phyloP scores from a whole-genome alignment of 2,113 vertebrate species.

The Chroicocephalus ridibundus region DNA sequence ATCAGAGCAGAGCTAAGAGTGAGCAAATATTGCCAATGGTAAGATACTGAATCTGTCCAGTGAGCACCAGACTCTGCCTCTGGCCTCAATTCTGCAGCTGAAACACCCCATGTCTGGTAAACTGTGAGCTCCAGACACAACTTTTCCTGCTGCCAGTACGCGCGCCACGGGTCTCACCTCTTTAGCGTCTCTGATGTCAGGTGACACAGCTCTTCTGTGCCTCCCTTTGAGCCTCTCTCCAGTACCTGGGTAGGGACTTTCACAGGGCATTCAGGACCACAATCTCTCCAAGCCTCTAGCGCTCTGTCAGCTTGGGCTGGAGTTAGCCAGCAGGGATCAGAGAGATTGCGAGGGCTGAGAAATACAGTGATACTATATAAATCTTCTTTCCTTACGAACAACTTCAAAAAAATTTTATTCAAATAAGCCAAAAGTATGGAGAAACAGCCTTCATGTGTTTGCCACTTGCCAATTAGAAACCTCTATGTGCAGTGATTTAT shows the following conservation, averaged over 20 bases:
- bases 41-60: background rate
- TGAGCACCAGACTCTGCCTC: background rate
- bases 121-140: background rate
- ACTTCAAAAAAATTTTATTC: background rate
- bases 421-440: slow-evolving; percentile 8
- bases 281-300: background rate
- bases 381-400: background rate
- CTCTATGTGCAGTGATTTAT: slow-evolving; percentile 20
- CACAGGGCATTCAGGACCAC: background rate
- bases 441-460: slow-evolving; percentile 25
- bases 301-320: background rate
- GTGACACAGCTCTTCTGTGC: background rate
- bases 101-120: background rate
- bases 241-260: background rate
- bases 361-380: background rate
- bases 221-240: background rate
- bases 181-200: background rate
- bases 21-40: background rate
- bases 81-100: background rate
- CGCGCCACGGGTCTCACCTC: background rate
- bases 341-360: background rate
- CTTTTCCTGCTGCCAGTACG: background rate
- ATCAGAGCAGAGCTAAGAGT: background rate
- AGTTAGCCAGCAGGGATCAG: background rate
- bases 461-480: background rate